Evolutionary conservation across 2,797 vertebrate species (phyloP), one percentile per base, ranked within the genome.

Genomic region (Phataginus tetradactyla): DNA sequence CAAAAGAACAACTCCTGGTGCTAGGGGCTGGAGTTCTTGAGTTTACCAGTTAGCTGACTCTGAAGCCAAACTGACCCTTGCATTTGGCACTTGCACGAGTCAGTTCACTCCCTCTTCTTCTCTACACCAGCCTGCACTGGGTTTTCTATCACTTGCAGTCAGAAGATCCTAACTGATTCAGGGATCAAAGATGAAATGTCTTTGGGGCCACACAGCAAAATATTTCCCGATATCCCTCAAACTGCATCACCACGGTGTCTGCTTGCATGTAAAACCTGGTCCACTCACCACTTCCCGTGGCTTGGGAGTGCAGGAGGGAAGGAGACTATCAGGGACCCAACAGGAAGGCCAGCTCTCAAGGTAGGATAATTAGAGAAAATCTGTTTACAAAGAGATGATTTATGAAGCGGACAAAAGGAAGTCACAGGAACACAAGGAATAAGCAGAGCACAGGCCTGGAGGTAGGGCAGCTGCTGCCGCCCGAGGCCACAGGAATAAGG

Each of bases 151-250:
- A 80, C 11, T 29, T 90, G 49, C 2, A 51, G 45, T 75, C n/a
- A 80, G 25, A 95, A 84, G 29, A 86, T 69, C 71, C 34, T 77
- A 86, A 71, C 37, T 75, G 69, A 92, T 84, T 71, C 45, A 87
- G 53, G 39, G 92, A 27, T 49, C 34, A 86, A 83, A 86, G 51
- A 87, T 87, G 1, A 96, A 93, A 51, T 75, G 29, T 64, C 69
- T 87, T 69, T 79, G 57, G 59, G 39, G 10, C 23, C 51, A 86
- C 4, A 78, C 5, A 88, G 68, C 17, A 93, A 78, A 81, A 89
- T 74, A 74, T 90, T 86, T 83, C 25, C 37, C 9, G 18, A 20
- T 61, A 57, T 91, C 71, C n/a, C 14, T 78, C 64, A 71, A 94
- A 66, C 69, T 91, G 34, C 27, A 86, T 89, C 83, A 66, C 32